phyloP scores from a whole-genome alignment of 1,140 invertebrate species.

The Drosophila lowei region DNA sequence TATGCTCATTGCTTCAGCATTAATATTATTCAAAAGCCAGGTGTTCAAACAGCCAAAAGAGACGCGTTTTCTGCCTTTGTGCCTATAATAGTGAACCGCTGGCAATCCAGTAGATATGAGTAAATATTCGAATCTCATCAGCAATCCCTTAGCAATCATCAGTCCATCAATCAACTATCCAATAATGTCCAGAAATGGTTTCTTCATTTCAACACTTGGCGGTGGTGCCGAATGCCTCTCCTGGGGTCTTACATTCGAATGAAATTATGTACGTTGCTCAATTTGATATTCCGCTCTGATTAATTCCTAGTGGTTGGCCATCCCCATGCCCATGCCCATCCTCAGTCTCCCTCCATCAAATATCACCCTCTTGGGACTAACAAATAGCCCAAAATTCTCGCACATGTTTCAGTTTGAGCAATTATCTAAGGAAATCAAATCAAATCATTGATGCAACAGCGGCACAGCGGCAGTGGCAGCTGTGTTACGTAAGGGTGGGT shows the following conservation, averaged over 20 bases:
- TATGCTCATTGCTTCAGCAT: too few species aligned
- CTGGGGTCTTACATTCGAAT: conserved; percentile 17
- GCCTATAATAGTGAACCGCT: too few species aligned
- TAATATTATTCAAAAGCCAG: too few species aligned
- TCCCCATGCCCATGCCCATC: background rate
- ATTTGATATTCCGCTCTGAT: conserved; percentile 47
- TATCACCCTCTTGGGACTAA: conserved; percentile 42
- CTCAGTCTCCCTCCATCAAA: background rate
- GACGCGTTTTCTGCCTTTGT: too few species aligned
- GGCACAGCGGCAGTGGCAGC: conserved; percentile 15
- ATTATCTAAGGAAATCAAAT: conserved; percentile 67
- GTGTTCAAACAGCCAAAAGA: too few species aligned
- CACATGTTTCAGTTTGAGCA: conserved; percentile 62
- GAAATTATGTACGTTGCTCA: conserved; percentile 50
- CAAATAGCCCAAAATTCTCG: conserved; percentile 40
- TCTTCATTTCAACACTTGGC: conserved; percentile 44
- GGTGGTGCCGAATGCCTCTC: background rate
- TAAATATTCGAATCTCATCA: too few species aligned
- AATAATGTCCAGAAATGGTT: conserved; percentile 17
- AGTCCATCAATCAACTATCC: conserved; percentile 36
- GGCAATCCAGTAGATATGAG: too few species aligned
- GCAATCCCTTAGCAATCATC: background rate
- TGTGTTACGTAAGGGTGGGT: background rate
- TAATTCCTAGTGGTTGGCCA: conserved; percentile 50
- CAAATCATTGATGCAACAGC: conserved; percentile 64